Evolutionary conservation across 2,888 invertebrate genomes (phyloP).

Genomic region (Notodonta dromedarius): DNA sequence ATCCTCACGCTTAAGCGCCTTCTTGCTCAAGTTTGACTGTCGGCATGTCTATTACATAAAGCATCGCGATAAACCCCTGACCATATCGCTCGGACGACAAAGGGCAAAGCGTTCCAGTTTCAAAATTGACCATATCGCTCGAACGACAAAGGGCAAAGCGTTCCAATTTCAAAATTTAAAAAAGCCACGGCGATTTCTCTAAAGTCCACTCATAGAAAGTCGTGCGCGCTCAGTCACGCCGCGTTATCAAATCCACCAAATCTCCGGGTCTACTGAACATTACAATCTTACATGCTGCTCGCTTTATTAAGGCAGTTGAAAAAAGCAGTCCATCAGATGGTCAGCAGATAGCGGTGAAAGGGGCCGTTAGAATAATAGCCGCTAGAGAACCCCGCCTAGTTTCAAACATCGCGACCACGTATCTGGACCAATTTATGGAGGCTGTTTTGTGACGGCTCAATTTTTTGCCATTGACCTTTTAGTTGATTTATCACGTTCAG

Average conservation of each 20-base stretch:
- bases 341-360: constrained; percentile 83
- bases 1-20: not conserved
- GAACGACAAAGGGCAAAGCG: constrained; percentile 44
- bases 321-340: constrained; percentile 79
- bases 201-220: constrained; percentile 73
- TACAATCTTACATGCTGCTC: constrained; percentile 80
- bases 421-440: constrained; percentile 58
- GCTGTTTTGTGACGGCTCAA: constrained; percentile 52
- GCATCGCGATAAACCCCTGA: constrained; percentile 1
- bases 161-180: constrained; percentile 53
- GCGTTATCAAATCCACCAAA: constrained; percentile 79
- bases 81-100: constrained; percentile 19
- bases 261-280: constrained; percentile 73
- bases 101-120: constrained; percentile 57
- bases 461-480: constrained; percentile 53
- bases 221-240: constrained; percentile 75
- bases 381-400: constrained; percentile 69
- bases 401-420: constrained; percentile 50
- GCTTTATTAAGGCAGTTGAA: constrained; percentile 79
- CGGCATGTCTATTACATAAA: not conserved
- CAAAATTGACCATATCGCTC: constrained; percentile 24
- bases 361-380: constrained; percentile 80
- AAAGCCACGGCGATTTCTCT: constrained; percentile 54
- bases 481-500: constrained; percentile 46
- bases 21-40: not conserved